phyloP scores from a whole-genome alignment of 1,140 invertebrate genomes.

The Lepidostoma basale region DNA sequence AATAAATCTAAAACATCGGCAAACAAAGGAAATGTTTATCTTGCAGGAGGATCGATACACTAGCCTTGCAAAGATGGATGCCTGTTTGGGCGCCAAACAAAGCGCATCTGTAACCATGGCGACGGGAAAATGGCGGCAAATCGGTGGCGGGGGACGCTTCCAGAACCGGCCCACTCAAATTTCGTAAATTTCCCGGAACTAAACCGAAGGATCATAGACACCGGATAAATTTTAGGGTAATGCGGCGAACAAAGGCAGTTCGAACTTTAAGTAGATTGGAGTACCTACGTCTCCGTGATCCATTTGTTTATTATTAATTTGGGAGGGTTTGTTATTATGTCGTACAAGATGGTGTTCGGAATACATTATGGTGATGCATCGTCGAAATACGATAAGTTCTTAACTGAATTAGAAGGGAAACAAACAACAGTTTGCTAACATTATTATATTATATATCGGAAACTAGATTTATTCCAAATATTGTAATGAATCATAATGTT shows the following conservation, averaged over 20 bases:
- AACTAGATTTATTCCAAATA: too few relatives aligned
- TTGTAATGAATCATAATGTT: too few relatives aligned
- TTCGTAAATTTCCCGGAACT: slow-evolving; percentile 5
- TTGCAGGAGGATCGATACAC: slow-evolving; percentile 10
- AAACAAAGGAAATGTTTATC: slow-evolving; percentile 23
- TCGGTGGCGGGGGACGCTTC: background rate
- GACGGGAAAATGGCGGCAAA: slow-evolving; percentile 14
- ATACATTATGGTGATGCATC: too few relatives aligned
- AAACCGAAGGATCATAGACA: background rate
- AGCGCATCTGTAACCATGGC: slow-evolving; percentile 18
- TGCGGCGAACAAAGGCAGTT: slow-evolving; percentile 5
- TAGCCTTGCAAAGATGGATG: slow-evolving; percentile 21
- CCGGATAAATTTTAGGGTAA: background rate
- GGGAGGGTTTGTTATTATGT: too few relatives aligned
- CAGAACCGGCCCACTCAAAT: background rate
- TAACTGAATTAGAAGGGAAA: too few relatives aligned
- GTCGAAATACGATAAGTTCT: too few relatives aligned
- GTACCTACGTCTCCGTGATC: background rate
- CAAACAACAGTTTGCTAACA: too few relatives aligned
- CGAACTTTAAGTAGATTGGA: background rate
- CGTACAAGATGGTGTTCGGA: too few relatives aligned
- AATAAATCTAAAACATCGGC: background rate
- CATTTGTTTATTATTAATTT: too few relatives aligned
- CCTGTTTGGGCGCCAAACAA: slow-evolving; percentile 27
- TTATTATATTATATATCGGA: too few relatives aligned